Percentiles rank a stretch among this genome's conserved stretches.
Conservation (phyloP, 2,888 invertebrate species). For the Tipula unca region DNA sequence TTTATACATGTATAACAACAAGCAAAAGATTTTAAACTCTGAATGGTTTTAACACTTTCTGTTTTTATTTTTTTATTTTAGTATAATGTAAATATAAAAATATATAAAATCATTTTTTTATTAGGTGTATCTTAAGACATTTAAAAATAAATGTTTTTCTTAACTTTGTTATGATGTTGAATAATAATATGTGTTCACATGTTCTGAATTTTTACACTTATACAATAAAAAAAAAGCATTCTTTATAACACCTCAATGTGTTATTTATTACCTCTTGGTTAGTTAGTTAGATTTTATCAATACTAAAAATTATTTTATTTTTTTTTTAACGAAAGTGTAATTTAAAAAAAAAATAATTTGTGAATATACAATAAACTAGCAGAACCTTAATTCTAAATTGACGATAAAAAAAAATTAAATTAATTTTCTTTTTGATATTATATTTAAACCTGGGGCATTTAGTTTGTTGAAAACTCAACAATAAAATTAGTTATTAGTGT, state of each 20-base stretch:
- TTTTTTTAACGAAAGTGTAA: too few species aligned
- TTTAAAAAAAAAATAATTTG: background rate
- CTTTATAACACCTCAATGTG: background rate
- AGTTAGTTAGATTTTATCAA: background rate
- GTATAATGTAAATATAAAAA: background rate
- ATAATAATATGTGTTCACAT: background rate
- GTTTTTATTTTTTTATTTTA: background rate
- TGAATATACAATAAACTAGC: background rate
- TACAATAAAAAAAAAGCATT: background rate
- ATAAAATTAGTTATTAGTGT: background rate
- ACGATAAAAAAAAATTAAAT: background rate
- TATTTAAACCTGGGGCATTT: background rate
- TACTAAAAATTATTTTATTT: background rate
- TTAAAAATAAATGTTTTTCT: background rate
- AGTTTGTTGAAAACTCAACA: background rate
- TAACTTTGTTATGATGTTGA: background rate
- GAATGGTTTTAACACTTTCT: background rate
- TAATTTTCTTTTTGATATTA: background rate
- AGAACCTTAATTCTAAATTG: background rate
- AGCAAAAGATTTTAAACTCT: background rate
- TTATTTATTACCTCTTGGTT: background rate
- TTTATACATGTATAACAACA: background rate
- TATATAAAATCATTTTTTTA: background rate
- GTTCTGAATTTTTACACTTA: background rate
- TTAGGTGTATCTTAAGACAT: background rate